Evolutionary conservation across 2,797 vertebrate genomes (phyloP).

Genomic region (Chaetophractus vellerosus): DNA sequence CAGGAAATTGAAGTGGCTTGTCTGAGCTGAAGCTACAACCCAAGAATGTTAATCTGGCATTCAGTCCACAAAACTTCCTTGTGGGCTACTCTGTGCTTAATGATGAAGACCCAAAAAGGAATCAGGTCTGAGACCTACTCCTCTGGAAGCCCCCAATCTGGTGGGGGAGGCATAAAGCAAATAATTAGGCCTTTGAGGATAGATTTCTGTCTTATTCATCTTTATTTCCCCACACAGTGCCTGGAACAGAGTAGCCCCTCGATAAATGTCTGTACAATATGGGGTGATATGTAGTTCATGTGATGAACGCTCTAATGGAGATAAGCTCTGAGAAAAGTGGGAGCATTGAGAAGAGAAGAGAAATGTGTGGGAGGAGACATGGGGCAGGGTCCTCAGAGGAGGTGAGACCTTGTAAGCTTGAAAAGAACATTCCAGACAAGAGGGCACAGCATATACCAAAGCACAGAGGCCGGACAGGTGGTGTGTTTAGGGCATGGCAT

Average conservation of each 20-base stretch:
- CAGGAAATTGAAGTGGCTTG: conserved; percentile 29
- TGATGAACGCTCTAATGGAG: not conserved
- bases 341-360: not conserved
- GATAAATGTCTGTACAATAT: not conserved
- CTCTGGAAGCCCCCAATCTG: not conserved
- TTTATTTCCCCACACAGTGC: not conserved
- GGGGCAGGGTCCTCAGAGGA: not conserved
- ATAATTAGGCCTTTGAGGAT: not conserved
- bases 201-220: not conserved
- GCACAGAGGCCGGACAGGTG: not conserved
- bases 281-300: not conserved
- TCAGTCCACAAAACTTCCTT: not conserved
- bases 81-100: not conserved
- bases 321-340: not conserved
- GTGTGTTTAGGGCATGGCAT: not conserved
- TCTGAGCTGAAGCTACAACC: not conserved
- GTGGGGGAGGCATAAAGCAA: not conserved
- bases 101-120: not conserved
- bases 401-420: not conserved
- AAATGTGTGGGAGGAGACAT: not conserved
- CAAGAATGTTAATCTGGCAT: not conserved
- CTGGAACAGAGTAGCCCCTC: not conserved
- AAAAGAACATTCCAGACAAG: conserved; percentile 8
- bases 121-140: not conserved
- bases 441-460: not conserved